These are phyloP conservation scores for Yponomeuta sedellus DNA, from an alignment of 2,888 invertebrate species.

Conservation along the genomic window DNA sequence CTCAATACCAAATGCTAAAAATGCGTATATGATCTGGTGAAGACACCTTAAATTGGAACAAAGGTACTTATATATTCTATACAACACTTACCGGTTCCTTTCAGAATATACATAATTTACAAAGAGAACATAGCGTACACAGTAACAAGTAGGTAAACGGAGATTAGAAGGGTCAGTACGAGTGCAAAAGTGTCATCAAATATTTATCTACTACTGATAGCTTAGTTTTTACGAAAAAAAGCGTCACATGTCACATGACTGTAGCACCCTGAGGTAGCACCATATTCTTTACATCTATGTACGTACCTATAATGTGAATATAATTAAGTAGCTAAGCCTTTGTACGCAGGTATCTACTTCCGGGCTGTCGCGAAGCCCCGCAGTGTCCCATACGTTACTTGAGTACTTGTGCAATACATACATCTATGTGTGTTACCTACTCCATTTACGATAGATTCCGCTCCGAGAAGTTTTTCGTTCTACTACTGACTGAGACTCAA, in stretches of 20 bases:
- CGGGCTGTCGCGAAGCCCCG: slow-evolving; percentile 33
- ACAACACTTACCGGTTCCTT: slow-evolving; percentile 2
- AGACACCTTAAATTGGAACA: too few relatives aligned
- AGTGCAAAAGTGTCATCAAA: too few relatives aligned
- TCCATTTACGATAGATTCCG: background rate
- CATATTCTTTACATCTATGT: background rate
- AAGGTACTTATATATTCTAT: background rate
- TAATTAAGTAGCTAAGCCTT: slow-evolving; percentile 6
- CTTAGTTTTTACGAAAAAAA: background rate
- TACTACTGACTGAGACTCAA: background rate
- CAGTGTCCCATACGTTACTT: slow-evolving; percentile 23
- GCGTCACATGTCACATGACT: background rate
- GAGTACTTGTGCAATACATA: slow-evolving; percentile 10
- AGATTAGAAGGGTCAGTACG: too few relatives aligned
- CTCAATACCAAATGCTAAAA: background rate
- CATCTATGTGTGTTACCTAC: background rate
- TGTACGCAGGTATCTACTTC: slow-evolving; percentile 24
- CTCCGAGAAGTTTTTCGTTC: background rate
- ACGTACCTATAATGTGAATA: background rate
- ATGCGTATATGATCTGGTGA: too few relatives aligned
- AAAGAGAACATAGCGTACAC: background rate
- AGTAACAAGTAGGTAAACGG: background rate
- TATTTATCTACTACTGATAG: background rate
- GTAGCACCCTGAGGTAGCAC: background rate
- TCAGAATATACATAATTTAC: background rate